phyloP scores from a whole-genome alignment of 2,797 vertebrate genomes.

The Borostomias antarcticus region DNA sequence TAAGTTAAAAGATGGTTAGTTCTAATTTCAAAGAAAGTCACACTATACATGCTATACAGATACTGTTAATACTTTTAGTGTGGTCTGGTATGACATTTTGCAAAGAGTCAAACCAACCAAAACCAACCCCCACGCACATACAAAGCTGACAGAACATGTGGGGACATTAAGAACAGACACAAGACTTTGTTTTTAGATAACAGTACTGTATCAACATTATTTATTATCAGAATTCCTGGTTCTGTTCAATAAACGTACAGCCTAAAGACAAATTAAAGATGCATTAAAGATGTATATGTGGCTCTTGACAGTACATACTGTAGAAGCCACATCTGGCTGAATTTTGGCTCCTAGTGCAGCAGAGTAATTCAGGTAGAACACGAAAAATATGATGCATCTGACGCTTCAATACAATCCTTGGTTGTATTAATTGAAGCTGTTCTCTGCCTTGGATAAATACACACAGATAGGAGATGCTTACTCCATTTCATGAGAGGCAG shows the following conservation, averaged over 20 bases:
- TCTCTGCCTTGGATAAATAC: not conserved
- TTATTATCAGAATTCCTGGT: not conserved
- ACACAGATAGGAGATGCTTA: not conserved
- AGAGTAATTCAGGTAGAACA: not conserved
- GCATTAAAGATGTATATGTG: not conserved
- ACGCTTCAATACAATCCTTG: not conserved
- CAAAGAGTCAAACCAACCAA: not conserved
- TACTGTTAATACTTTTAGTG: conserved; percentile 34
- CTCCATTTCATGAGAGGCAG: not conserved
- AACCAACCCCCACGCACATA: conserved; percentile 17
- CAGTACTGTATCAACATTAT: not conserved
- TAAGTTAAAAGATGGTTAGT: no score
- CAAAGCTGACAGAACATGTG: conserved; percentile 3
- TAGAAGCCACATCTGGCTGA: not conserved
- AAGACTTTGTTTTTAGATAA: not conserved
- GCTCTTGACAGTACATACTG: no score
- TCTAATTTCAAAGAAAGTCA: conserved; percentile 21
- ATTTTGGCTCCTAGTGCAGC: no score
- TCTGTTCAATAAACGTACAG: not conserved
- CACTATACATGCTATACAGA: conserved; percentile 35
- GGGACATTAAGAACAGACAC: no score
- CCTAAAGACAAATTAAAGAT: no score
- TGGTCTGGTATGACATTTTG: conserved; percentile 13
- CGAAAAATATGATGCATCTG: not conserved
- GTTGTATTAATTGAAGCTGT: not conserved